Evolutionary conservation across 2,888 invertebrate genomes (phyloP).

Genomic region (Pachycephus smyrnensis): DNA sequence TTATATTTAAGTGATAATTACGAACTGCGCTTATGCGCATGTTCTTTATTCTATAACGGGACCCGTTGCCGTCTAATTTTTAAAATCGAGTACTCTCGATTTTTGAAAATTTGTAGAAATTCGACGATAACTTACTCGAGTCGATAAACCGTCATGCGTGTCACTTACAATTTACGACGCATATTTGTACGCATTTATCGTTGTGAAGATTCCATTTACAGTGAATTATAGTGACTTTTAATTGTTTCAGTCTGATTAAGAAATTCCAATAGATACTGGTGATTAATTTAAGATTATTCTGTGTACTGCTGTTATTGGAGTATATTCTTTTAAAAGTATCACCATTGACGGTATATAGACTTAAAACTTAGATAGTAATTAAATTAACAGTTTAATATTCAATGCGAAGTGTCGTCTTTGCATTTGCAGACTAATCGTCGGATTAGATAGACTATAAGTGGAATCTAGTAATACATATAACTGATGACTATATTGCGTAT

Average conservation of each 20-base stretch:
- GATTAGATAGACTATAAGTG: not conserved
- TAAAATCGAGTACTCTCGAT: not conserved
- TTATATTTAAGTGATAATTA: not conserved
- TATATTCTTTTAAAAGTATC: not conserved
- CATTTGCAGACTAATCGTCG: not conserved
- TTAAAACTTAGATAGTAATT: not conserved
- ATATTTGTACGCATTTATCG: not conserved
- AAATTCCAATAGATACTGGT: not conserved
- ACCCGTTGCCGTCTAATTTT: not conserved
- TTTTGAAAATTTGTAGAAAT: not conserved
- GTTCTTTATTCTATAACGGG: not conserved
- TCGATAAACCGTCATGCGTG: not conserved
- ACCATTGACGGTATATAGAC: not conserved
- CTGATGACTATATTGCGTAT: not conserved
- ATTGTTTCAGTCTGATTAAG: not conserved
- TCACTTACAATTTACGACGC: not conserved
- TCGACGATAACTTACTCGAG: not conserved
- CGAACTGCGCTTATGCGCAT: not conserved
- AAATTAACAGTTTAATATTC: not conserved
- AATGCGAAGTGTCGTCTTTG: not conserved
- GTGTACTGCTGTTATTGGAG: not conserved
- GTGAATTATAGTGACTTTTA: not conserved
- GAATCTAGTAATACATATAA: not conserved
- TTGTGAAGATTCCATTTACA: not conserved
- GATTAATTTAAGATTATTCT: not conserved